These are phyloP conservation scores for Cotesia vestalis DNA, from an alignment of 1,140 invertebrate genomes.

Conservation along the genomic window DNA sequence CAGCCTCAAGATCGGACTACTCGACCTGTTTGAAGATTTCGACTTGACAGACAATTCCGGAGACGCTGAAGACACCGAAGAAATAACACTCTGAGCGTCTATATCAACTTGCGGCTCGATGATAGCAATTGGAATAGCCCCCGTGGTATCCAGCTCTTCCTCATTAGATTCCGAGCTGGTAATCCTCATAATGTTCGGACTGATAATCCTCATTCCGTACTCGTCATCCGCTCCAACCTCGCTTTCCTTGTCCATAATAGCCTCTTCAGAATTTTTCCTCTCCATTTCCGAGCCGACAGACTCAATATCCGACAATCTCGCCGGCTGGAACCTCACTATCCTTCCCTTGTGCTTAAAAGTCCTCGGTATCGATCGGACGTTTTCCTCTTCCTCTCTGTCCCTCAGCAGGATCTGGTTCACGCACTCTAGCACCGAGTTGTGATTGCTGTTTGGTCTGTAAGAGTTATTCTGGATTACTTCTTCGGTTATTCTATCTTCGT, in stretches of 20 bases:
- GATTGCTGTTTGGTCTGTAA: slow-evolving; percentile 66
- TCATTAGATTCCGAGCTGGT: slow-evolving; percentile 38
- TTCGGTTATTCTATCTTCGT: slow-evolving; percentile 72
- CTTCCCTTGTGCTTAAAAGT: slow-evolving; percentile 61
- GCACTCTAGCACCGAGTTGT: slow-evolving; percentile 80
- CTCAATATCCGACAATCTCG: slow-evolving; percentile 62
- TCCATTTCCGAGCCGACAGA: slow-evolving; percentile 65
- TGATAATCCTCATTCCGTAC: slow-evolving; percentile 53
- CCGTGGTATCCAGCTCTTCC: slow-evolving; percentile 47
- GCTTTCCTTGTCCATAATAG: slow-evolving; percentile 35
- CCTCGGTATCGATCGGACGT: slow-evolving; percentile 53
- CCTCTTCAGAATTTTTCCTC: slow-evolving; percentile 61
- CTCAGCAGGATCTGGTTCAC: slow-evolving; percentile 78
- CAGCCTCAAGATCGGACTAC: slow-evolving; percentile 48
- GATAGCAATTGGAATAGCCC: slow-evolving; percentile 59
- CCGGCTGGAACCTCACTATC: slow-evolving; percentile 61
- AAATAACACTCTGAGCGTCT: slow-evolving; percentile 23
- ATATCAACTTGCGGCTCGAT: slow-evolving; percentile 55
- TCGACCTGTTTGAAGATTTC: slow-evolving; percentile 32
- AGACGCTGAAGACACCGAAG: background rate
- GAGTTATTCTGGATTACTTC: slow-evolving; percentile 59
- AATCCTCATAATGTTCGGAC: slow-evolving; percentile 24
- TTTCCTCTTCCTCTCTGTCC: slow-evolving; percentile 66
- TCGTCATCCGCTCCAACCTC: slow-evolving; percentile 50
- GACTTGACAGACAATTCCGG: slow-evolving; percentile 25